Evolutionary conservation across 2,113 vertebrate genomes (phyloP), one percentile per base, ranked within the genome.

Genomic region (Noturus placidus): DNA sequence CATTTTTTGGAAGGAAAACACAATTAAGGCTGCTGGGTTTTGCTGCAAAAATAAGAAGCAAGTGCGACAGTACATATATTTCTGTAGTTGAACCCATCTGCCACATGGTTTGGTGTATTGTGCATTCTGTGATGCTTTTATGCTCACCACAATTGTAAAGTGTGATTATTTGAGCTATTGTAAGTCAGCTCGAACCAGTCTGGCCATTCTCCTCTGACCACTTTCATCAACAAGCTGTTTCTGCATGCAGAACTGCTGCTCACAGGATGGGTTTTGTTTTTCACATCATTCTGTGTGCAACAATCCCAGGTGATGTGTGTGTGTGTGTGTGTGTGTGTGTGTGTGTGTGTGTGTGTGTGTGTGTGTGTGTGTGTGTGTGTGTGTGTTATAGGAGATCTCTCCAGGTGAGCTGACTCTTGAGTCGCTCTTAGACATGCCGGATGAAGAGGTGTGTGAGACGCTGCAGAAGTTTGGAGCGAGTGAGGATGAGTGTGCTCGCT

Each of bases 391-490:
- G 98, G 97, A 99, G 88, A 97, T 99, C 30, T 89, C 94, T 15
- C 96, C 96, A 0, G 96, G 95, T 15, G 96, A 97, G 91, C 93
- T 99, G 94, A 97, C 96, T 84, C 95, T 99, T 92, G 98, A 99
- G 94, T 96, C 96, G 15, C 96, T 99, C 80, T 89, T 99, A 91
- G 97, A 98, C 86, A 96, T 98, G 97, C 96, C 93, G 0, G 98
- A 99, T 0, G 96, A 97, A 30, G 96, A 98, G 94, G 98, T 99
- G 92, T 97, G 97, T 30, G 96, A 96, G 87, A 96, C 96, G 0
- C 91, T 99, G 93, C 96, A 97, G 95, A 98, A 97, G 89, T 98
- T 97, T 0, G 98, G 98, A 77, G 97, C 97, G 93, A 99, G 94
- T 90, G 94, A 93, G 0, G 97, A 99, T 86, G 98, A 99, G 91